Percentiles rank a stretch among this genome's conserved stretches.
Conservation (phyloP, 2,113 vertebrate genomes). For the Platysternon megacephalum region DNA sequence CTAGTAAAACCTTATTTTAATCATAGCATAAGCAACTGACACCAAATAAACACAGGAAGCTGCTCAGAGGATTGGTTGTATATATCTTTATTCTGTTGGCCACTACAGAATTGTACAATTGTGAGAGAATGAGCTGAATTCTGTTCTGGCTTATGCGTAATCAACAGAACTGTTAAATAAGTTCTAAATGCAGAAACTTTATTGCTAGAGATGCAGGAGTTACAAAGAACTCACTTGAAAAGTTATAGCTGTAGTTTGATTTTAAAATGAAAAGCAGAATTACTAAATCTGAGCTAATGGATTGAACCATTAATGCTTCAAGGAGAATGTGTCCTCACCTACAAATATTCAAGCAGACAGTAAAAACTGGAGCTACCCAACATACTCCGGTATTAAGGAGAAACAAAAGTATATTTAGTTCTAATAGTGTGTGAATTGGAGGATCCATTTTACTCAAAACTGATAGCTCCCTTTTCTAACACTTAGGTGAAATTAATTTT, state of each 20-base stretch:
- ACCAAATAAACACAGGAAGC: background rate
- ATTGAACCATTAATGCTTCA: too few relatives aligned
- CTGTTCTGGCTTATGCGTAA: background rate
- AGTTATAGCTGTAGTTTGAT: background rate
- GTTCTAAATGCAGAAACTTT: background rate
- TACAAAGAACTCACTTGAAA: background rate
- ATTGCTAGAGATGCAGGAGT: background rate
- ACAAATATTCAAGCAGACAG: too few relatives aligned
- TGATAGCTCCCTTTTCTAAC: too few relatives aligned
- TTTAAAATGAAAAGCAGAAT: too few relatives aligned
- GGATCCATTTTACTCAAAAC: too few relatives aligned
- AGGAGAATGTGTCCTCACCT: too few relatives aligned
- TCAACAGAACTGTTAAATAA: background rate
- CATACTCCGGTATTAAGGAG: too few relatives aligned
- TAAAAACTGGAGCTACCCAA: too few relatives aligned
- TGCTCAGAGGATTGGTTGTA: background rate
- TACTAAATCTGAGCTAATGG: too few relatives aligned
- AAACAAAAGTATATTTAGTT: too few relatives aligned
- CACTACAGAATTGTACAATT: background rate
- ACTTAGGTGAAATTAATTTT: too few relatives aligned
- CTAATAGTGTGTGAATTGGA: too few relatives aligned
- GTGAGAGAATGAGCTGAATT: background rate
- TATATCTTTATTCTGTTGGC: background rate
- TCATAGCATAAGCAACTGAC: background rate
- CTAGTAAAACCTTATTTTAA: background rate